Percentiles rank a stretch among this genome's conserved stretches.
Conservation (phyloP, 2,113 vertebrate species). For the Nipponia nippon region DNA sequence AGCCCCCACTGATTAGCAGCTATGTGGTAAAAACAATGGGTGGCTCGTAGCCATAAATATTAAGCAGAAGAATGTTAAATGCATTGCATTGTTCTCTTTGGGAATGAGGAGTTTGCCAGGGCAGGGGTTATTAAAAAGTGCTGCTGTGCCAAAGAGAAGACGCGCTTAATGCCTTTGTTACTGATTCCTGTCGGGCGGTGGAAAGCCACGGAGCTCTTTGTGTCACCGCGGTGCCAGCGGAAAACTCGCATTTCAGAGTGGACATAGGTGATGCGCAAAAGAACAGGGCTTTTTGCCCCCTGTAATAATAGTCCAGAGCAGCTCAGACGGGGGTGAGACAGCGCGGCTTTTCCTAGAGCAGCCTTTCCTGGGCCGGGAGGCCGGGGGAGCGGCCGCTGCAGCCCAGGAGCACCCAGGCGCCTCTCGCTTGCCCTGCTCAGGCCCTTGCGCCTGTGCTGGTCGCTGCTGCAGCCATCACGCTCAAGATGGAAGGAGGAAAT, state of each 20-base stretch:
- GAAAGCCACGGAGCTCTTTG: neutral
- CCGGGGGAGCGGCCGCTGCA: accelerated
- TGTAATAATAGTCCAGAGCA: neutral
- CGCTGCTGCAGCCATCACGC: neutral
- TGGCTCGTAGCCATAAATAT: constrained; percentile 34
- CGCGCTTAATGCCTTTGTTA: neutral
- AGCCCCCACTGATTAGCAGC: neutral
- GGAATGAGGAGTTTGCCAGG: neutral
- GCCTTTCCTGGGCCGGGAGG: neutral
- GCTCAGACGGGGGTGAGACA: neutral
- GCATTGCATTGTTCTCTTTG: neutral
- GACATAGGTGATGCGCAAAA: neutral
- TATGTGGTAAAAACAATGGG: constrained; percentile 15
- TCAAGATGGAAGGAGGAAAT: neutral
- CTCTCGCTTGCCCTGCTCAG: neutral
- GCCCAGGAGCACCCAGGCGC: neutral
- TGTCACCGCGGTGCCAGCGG: accelerated
- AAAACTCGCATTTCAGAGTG: neutral
- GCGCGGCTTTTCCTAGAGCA: accelerated
- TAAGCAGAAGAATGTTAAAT: constrained; percentile 35
- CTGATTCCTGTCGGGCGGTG: neutral
- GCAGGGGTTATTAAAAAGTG: constrained; percentile 1
- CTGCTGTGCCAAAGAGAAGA: neutral
- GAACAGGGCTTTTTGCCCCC: neutral
- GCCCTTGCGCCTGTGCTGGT: neutral